Conservation (phyloP, 1,140 invertebrate genomes). For the Panulirus ornatus region DNA sequence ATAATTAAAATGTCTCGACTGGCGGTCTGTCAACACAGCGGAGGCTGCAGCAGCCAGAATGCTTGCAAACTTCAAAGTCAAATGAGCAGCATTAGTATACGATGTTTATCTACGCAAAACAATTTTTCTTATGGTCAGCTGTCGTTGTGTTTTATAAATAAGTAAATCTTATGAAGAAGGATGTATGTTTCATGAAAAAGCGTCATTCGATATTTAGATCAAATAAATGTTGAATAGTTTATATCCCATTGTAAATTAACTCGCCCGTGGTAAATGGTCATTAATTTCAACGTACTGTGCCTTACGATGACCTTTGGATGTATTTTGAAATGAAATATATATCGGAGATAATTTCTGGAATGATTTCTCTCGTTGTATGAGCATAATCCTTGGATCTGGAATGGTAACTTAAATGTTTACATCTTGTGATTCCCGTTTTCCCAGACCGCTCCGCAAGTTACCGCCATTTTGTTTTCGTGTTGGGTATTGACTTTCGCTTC, state of each 20-base stretch:
- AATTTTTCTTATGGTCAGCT: too few species aligned
- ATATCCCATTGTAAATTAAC: constrained; percentile 53
- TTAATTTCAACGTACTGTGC: too few species aligned
- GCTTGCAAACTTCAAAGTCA: not conserved
- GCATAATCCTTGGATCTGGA: too few species aligned
- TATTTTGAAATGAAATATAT: not conserved
- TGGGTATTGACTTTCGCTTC: constrained; percentile 72
- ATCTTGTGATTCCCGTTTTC: constrained; percentile 49
- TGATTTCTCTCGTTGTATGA: too few species aligned
- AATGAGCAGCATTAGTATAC: constrained; percentile 43
- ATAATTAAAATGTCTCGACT: too few species aligned
- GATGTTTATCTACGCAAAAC: constrained; percentile 23
- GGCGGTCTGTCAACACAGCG: not conserved
- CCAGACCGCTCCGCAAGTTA: constrained; percentile 17
- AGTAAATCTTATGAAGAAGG: too few species aligned
- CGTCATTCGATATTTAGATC: not conserved
- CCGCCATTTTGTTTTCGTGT: constrained; percentile 68
- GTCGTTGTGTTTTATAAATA: too few species aligned
- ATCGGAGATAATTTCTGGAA: not conserved
- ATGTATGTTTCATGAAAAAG: too few species aligned
- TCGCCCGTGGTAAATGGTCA: not conserved
- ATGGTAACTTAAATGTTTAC: constrained; percentile 42
- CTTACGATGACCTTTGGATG: not conserved
- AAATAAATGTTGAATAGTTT: constrained; percentile 26
- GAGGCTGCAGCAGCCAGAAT: not conserved